Evolutionary conservation across 1,140 invertebrate genomes (phyloP), one percentile per base, ranked within the genome.

Genomic region (Pogonomyrmex californicus): DNA sequence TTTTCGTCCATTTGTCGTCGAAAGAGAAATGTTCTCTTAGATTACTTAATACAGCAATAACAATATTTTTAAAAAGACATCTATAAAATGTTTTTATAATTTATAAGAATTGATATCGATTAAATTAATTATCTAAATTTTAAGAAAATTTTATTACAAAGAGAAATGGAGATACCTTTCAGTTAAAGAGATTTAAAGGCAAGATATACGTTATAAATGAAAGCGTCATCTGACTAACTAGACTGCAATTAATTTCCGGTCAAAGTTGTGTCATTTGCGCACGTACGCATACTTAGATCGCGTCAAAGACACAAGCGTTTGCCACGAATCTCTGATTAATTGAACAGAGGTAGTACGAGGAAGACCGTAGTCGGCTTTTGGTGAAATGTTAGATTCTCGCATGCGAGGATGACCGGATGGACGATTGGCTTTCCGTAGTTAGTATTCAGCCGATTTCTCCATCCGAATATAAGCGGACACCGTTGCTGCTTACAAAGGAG

Each of bases 351-450:
- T 60, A 56, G 71, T 77, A 82, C 51, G 76, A 77, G 44, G 33
- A 58, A 60, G 41, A 73, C 62, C 38, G 82, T 12, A 5, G 41
- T 41, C 38, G 75, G 77, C 62, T 76, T 54, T 54, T 65, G n/a
- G 33, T 47, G 60, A 73, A 66, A 79, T 76, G 77, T 82, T 86
- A 56, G 79, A 60, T 63, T 10, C 38, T 17, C 7, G 66, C 36
- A 83, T 60, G 47, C 44, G 47, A 33, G 12, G n/a, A 75, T 60
- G 66, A 71, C 68, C 54, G 56, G 30, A 36, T 38, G 65, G 38
- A 77, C 88, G 85, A 90, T 90, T 90, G 87, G 77, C 51, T 58
- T 56, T 54, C n/a, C 78, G 78, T 90, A 85, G 56, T 90, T 90
- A 30, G 47, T 85, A 90, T 90, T 89, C 88, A 78, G 51, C n/a